A percentile compares a stretch with the other conserved stretches of the same genome.
phyloP scores from a whole-genome alignment of 2,113 vertebrate genomes.

The Erpornis zantholeuca region DNA sequence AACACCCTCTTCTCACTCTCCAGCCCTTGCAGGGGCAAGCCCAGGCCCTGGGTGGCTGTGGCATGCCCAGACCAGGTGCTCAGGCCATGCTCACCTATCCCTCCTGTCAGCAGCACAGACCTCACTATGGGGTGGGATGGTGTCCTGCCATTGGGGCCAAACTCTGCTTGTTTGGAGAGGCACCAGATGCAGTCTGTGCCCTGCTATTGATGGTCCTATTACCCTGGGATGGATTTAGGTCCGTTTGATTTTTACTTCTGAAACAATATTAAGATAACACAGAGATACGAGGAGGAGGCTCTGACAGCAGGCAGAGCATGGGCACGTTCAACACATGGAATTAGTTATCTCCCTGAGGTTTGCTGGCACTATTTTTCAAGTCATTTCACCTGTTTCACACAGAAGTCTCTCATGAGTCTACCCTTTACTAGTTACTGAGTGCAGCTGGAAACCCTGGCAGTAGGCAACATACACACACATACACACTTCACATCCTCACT shows the following conservation, averaged over 20 bases:
- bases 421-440: background rate
- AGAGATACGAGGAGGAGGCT: background rate
- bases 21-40: background rate
- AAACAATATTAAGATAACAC: background rate
- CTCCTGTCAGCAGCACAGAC: accelerated
- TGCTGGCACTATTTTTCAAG: background rate
- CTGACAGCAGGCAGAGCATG: background rate
- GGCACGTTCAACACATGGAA: accelerated
- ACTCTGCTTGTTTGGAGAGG: background rate
- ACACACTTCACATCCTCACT: background rate
- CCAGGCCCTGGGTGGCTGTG: accelerated
- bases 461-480: background rate
- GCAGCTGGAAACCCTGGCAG: background rate
- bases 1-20: accelerated
- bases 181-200: background rate
- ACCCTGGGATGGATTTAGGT: background rate
- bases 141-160: background rate
- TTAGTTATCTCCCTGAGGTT: background rate
- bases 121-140: accelerated
- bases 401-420: background rate
- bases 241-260: background rate
- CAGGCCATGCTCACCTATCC: background rate
- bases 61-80: accelerated
- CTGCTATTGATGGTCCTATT: background rate
- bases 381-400: background rate